Base-by-base conservation (phyloP, 1,140 invertebrate genomes). In the Pectinophora gossypiella region DNA sequence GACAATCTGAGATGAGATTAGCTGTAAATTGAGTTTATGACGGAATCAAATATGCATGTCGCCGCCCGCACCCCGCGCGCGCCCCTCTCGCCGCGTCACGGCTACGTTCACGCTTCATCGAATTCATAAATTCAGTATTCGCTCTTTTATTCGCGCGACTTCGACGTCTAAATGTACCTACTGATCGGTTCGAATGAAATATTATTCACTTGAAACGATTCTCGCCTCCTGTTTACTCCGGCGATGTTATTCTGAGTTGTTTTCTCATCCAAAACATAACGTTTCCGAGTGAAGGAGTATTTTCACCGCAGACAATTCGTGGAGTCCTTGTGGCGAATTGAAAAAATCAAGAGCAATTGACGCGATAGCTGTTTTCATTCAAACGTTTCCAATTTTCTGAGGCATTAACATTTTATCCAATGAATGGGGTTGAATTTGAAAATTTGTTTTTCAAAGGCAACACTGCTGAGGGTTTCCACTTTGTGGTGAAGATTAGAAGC, bases 21-120 rank as follows among this genome's bases (percentile, higher is more conserved):
- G 77, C 77, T 80, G 78, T 81, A 81, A 84, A 86, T 86, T 81
- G 80, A 81, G 76, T 86, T 86, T 83, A 84, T 81, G 74, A 80
- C 58, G 62, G 60, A 77, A 84, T 85, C 75, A 79, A 82, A 85
- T 84, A 85, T 79, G 78, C 78, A 82, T 69, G 73, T 68, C 67
- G 51, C 69, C 56, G 49, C 44, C 59, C 56, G 43, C 23, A 16
- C 45, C 51, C 56, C 53, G 45, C 53, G 18, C 47, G 53, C 49
- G 42, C 55, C 57, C 38, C 22, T 16, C 45, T 47, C 54, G 53
- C 36, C 53, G 19, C 48, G 53, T 44, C 23, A 35, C 36, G 54
- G 48, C 64, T 61, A 58, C 60, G 59, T 65, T 77, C 64, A 76
- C 56, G 62, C 59, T 75, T 72, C 69, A 76, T 56, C 63, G 77